Conservation (phyloP, 2,113 vertebrate genomes). For the Leucosticte australis region DNA sequence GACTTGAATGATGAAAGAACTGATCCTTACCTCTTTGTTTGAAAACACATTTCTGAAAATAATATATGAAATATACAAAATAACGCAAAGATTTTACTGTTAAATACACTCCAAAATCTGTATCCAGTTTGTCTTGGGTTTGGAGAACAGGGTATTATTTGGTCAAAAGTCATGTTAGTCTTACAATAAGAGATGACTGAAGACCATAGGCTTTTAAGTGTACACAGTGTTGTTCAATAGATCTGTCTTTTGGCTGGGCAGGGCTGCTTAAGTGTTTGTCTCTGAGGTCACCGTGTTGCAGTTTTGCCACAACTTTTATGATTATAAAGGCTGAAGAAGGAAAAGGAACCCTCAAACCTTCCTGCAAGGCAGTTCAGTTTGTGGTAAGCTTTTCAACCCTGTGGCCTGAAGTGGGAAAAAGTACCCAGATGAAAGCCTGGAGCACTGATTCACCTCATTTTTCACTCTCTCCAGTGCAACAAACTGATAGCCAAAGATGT, state of each 20-base stretch:
- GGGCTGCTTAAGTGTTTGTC: neutral
- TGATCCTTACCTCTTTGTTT: neutral
- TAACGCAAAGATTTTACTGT: neutral
- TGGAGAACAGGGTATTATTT: neutral
- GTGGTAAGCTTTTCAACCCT: neutral
- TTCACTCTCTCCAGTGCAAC: neutral
- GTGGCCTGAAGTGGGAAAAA: neutral
- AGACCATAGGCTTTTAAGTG: neutral
- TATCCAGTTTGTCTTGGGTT: neutral
- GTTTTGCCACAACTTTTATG: neutral
- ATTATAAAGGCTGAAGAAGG: neutral
- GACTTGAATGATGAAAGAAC: neutral
- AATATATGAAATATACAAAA: neutral
- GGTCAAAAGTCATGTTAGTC: neutral
- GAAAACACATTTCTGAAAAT: neutral
- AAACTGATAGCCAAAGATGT: neutral
- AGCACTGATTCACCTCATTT: neutral
- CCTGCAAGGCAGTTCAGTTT: neutral
- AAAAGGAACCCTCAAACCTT: neutral
- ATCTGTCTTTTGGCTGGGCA: constrained; percentile 15
- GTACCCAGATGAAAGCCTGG: neutral
- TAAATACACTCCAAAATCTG: neutral
- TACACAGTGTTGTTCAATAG: neutral
- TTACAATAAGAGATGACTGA: neutral
- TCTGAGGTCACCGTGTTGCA: neutral